A percentile compares a stretch with the other conserved stretches of the same genome.
Evolutionary conservation across 2,888 invertebrate species (phyloP).

Genomic region (Gastrophysa polygoni): DNA sequence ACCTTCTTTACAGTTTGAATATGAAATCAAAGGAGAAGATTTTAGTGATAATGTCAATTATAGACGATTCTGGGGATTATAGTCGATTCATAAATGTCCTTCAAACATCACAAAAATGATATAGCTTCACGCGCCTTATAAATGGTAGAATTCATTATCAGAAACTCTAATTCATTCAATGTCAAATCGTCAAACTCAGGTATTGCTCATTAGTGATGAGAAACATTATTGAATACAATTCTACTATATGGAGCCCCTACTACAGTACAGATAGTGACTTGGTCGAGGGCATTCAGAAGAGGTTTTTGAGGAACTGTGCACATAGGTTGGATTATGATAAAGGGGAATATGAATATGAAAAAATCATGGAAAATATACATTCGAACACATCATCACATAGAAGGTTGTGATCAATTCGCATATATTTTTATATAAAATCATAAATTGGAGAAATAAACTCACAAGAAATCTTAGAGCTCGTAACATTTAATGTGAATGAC

Average conservation of each 20-base stretch:
- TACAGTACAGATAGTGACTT: not conserved
- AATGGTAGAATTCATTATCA: not conserved
- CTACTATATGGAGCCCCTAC: not conserved
- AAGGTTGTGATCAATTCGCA: not conserved
- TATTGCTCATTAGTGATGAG: not conserved
- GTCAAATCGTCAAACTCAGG: not conserved
- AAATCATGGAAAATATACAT: not conserved
- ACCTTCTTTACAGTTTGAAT: not conserved
- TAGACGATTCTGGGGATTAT: not conserved
- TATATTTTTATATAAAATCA: not conserved
- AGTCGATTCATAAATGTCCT: not conserved
- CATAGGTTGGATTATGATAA: not conserved
- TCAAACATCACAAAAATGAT: not conserved
- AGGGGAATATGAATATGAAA: not conserved
- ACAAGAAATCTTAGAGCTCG: not conserved
- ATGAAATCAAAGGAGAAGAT: not conserved
- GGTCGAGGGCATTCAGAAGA: not conserved
- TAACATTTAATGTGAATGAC: slow-evolving; percentile 2
- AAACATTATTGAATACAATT: not conserved
- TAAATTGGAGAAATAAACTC: not conserved
- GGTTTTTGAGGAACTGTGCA: not conserved
- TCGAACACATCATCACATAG: not conserved
- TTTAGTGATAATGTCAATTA: not conserved
- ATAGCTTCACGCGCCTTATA: not conserved
- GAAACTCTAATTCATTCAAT: not conserved